phyloP scores from a whole-genome alignment of 2,888 invertebrate genomes.

The Digitonthophagus gazella region DNA sequence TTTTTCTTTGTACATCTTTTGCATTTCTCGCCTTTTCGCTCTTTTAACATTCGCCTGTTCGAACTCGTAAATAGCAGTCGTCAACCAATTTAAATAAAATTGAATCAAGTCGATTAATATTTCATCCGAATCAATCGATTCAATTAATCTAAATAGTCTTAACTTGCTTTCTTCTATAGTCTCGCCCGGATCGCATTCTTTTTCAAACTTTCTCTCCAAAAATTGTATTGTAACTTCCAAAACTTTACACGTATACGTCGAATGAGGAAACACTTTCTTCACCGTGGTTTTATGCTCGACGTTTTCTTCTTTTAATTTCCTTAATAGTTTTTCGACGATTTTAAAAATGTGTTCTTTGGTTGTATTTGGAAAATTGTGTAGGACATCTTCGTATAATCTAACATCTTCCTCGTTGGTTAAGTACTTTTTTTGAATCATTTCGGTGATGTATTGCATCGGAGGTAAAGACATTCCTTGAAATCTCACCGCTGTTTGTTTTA shows the following conservation, averaged over 20 bases:
- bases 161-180: slow-evolving; percentile 12
- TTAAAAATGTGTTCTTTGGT: slow-evolving; percentile 21
- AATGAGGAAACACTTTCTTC: slow-evolving; percentile 23
- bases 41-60: slow-evolving; percentile 19
- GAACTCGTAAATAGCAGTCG: slow-evolving; percentile 25
- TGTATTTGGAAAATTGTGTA: slow-evolving; percentile 11
- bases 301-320: slow-evolving; percentile 14
- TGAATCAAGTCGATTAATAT: slow-evolving; percentile 34
- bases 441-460: slow-evolving; percentile 19
- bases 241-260: slow-evolving; percentile 21
- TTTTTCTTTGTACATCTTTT: slow-evolving; percentile 18
- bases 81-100: slow-evolving; percentile 29
- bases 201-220: slow-evolving; percentile 21
- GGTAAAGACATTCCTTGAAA: slow-evolving; percentile 24
- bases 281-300: slow-evolving; percentile 13
- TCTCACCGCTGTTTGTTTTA: slow-evolving; percentile 22
- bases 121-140: slow-evolving; percentile 16
- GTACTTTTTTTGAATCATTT: slow-evolving; percentile 21
- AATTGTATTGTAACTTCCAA: slow-evolving; percentile 19
- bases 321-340: slow-evolving; percentile 15
- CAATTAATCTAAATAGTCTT: slow-evolving; percentile 17
- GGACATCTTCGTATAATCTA: slow-evolving; percentile 18
- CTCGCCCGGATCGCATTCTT: neutral
- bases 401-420: slow-evolving; percentile 23
- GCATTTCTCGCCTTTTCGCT: slow-evolving; percentile 17